A percentile compares a stretch with the other conserved stretches of the same genome.
phyloP scores from a whole-genome alignment of 1,140 invertebrate genomes.

The Tenebrio molitor region DNA sequence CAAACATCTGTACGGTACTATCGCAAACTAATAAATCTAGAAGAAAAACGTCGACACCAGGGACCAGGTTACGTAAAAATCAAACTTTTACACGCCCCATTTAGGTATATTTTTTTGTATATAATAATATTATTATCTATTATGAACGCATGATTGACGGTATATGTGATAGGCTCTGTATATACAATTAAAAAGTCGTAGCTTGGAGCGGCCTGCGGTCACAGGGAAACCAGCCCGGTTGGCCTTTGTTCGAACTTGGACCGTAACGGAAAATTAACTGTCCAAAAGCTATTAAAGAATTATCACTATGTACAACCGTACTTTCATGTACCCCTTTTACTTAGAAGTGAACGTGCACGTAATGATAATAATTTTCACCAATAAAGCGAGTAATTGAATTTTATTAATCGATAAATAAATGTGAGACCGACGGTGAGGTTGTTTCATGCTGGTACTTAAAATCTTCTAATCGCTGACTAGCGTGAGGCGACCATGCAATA shows the following conservation, averaged over 20 bases:
- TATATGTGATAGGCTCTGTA: conserved; percentile 40
- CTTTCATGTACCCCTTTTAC: not conserved
- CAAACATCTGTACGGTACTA: not conserved
- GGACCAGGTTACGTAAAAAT: conserved; percentile 24
- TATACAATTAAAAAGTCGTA: conserved; percentile 45
- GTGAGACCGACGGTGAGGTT: conserved; percentile 26
- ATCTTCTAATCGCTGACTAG: conserved; percentile 22
- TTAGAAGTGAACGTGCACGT: conserved; percentile 6
- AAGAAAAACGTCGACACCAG: not conserved
- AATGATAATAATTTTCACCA: conserved; percentile 32
- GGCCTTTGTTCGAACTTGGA: conserved; percentile 23
- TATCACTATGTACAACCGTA: conserved; percentile 17
- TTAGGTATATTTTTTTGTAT: not conserved
- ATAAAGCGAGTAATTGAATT: conserved; percentile 36
- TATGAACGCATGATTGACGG: conserved; percentile 46
- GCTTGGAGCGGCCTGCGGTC: conserved; percentile 39
- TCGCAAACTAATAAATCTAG: not conserved
- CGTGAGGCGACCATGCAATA: not conserved
- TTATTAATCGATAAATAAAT: conserved; percentile 41
- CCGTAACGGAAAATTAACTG: conserved; percentile 45
- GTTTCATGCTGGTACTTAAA: conserved; percentile 37
- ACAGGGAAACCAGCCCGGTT: conserved; percentile 36
- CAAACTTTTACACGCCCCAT: conserved; percentile 23
- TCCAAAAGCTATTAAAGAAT: conserved; percentile 42
- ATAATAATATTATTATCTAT: conserved; percentile 46